These are phyloP conservation scores for Eupithecia inturbata DNA, from an alignment of 2,888 invertebrate species.

Conservation along the genomic window DNA sequence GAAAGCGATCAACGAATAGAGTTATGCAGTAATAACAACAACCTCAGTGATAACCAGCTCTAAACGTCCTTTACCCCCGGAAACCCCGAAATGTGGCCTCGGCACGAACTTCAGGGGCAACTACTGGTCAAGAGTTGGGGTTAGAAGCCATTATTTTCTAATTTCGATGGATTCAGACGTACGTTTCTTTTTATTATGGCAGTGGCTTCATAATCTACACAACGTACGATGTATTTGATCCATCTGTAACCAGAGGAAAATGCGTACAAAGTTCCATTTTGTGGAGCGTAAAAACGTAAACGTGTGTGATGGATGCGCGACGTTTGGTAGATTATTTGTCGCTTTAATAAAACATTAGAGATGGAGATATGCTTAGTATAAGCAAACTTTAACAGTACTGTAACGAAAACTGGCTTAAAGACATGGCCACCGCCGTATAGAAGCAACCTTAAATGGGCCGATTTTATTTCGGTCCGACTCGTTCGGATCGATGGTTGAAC, in stretches of 20 bases:
- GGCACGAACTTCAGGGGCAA: conserved; percentile 12
- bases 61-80: conserved; percentile 17
- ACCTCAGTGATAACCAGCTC: not conserved
- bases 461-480: conserved; percentile 32
- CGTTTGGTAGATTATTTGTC: no score
- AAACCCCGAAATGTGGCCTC: conserved; percentile 21
- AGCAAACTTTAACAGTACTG: no score
- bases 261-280: no score
- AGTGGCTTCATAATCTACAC: not conserved
- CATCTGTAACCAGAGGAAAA: no score
- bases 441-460: conserved; percentile 20
- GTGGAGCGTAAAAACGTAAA: no score
- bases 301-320: no score
- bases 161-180: not conserved
- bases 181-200: not conserved
- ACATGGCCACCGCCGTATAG: not conserved
- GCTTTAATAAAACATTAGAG: no score
- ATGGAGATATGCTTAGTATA: no score
- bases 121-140: not conserved
- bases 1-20: not conserved
- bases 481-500: conserved; percentile 11
- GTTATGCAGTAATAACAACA: not conserved
- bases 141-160: not conserved
- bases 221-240: not conserved
- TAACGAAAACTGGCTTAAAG: not conserved